Evolutionary conservation across 2,888 invertebrate genomes (phyloP), one percentile per base, ranked within the genome.

Genomic region (Eremobia ochroleuca): DNA sequence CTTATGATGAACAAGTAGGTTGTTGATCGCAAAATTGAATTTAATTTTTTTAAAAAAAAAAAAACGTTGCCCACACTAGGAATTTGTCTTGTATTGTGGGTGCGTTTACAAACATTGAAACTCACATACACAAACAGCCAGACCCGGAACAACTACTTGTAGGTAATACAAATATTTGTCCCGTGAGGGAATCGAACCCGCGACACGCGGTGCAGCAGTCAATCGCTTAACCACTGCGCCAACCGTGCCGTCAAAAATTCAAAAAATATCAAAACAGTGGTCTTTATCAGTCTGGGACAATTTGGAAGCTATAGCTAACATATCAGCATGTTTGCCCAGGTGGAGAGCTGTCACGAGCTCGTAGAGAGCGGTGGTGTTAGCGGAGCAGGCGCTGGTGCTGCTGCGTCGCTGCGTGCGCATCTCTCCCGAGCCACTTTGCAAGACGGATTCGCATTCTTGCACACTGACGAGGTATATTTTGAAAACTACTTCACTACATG

Each of bases 281-380:
- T 13, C 25, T 25, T 37, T 13, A 62, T 25, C 13, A 37, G 6
- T 37, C 62, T 62, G 62, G 3, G 4, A 59, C 59, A 18, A 18
- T 9, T 55, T n/a, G 8, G 59, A 31, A 31, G 31, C 31, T 59
- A 9, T 31, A 21, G 18, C 59, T 59, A 28, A 66, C 13, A n/a
- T 15, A 15, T 64, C 2, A 64, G 25, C 2, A 94, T 98, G 1
- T 71, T 1, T 64, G 0, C 31, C 52, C 92, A 93, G 97, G 96
- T 93, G 93, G 96, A 93, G 88, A 96, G 95, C 81, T 97, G 95
- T 80, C 95, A 95, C 79, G 96, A 95, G 91, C 87, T 95, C 66
- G 89, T 95, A n/a, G 96, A 95, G 28, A 92, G 93, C 66, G 94
- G 94, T 0, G 92, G 91, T 8, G 81, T 91, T 11, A 89, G 92